Evolutionary conservation across 2,113 vertebrate genomes (phyloP), one percentile per base, ranked within the genome.

Genomic region (Jaculus jaculus): DNA sequence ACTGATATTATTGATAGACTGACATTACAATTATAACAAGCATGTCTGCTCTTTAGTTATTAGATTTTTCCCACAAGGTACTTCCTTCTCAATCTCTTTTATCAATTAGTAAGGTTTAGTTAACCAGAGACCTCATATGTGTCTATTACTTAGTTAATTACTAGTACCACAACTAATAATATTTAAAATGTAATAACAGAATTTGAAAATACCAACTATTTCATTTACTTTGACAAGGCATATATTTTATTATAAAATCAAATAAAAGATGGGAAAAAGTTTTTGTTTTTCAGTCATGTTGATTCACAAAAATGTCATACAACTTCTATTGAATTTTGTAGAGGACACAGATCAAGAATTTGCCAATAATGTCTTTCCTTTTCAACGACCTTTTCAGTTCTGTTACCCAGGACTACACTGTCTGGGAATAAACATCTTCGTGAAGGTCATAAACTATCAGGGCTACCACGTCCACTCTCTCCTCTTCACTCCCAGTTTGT

Each of bases 41-140:
- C 7, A 16, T 0, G 51, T 68, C 28, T 87, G 63, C 16, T 42
- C 78, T 77, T n/a, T 16, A 17, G 32, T 65, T 42, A 32, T 87
- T 77, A 77, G 80, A 58, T 34, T 23, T 3, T 47, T 42, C 21
- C 58, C 3, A 7, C 63, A 74, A 84, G 42, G 11, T 18, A 4
- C 68, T 94, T 86, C 42, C 32, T 74, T 89, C 20, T 86, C 75
- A 71, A 2, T 72, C 51, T 94, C 54, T 21, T 74, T 60, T 23
- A 7, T 92, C 78, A 65, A 39, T 84, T 85, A 84, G n/a, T 78
- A 61, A 87, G 37, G 73, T 91, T 69, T 87, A 89, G 84, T 88
- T 72, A 60, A 47, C 34, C 61, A 26, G 32, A 30, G 16, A 81
- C 34, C 83, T 90, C 20, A 37, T 89, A 34, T 72, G 83, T 94